Conservation (phyloP, 1,140 invertebrate genomes). For the Myzus persicae region DNA sequence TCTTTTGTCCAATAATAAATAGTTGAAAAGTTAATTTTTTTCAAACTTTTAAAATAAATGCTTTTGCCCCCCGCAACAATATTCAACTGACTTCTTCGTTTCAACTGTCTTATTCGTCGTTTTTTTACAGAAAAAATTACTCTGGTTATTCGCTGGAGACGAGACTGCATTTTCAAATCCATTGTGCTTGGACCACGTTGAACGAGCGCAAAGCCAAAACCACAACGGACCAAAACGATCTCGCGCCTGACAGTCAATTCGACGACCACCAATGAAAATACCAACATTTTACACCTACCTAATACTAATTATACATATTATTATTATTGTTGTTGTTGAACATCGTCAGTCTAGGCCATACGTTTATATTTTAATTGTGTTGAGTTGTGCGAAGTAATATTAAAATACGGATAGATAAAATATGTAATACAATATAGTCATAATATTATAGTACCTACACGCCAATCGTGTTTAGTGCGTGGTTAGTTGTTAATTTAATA, state of each 20-base stretch:
- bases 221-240: not conserved
- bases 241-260: not conserved
- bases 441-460: not conserved
- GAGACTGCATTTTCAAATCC: conserved; percentile 89
- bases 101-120: not conserved
- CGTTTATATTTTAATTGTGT: not conserved
- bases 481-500: not conserved
- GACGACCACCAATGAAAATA: not conserved
- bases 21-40: too few relatives aligned
- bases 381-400: not conserved
- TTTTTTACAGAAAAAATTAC: conserved; percentile 62
- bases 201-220: conserved; percentile 60
- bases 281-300: not conserved
- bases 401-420: not conserved
- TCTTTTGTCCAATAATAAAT: too few relatives aligned
- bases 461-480: not conserved
- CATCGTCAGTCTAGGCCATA: not conserved
- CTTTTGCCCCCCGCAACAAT: too few relatives aligned
- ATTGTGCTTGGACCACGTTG: conserved; percentile 75
- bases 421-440: too few relatives aligned
- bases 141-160: conserved; percentile 80
- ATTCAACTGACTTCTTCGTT: not conserved
- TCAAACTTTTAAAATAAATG: too few relatives aligned
- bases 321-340: not conserved
- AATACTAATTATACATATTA: not conserved